Percentiles rank a stretch among this genome's conserved stretches.
phyloP scores from a whole-genome alignment of 2,113 vertebrate genomes.

The Symphodus melops region DNA sequence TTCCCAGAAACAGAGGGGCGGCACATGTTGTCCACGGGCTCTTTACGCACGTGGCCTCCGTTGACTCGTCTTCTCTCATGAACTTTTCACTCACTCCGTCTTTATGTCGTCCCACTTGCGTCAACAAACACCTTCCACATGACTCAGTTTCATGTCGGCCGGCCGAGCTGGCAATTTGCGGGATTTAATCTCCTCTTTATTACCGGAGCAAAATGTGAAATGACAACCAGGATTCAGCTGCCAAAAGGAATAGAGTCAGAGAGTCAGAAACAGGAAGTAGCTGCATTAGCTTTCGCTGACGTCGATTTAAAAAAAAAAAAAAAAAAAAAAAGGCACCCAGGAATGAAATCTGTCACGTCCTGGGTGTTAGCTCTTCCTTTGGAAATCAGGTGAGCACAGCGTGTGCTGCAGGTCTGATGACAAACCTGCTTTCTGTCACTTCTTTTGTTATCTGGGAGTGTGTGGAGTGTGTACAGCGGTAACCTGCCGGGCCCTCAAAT shows the following conservation, averaged over 20 bases:
- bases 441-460: conserved; percentile 5
- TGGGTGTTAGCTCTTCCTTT: background rate
- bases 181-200: conserved; percentile 1
- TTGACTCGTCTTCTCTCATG: conserved; percentile 11
- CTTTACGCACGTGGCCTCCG: background rate
- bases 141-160: conserved; percentile 28
- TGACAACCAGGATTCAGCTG: conserved; percentile 11
- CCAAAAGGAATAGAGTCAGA: background rate
- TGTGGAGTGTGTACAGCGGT: conserved; percentile 25
- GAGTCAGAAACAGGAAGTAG: background rate
- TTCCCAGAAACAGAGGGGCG: conserved; percentile 50
- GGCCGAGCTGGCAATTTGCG: background rate
- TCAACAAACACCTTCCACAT: conserved; percentile 15
- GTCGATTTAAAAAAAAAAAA: too few species aligned
- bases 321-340: conserved; percentile 16
- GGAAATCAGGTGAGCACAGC: conserved; percentile 13
- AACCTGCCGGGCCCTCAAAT: background rate
- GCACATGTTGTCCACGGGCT: conserved; percentile 28
- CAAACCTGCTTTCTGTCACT: conserved; percentile 9
- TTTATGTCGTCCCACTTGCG: background rate
- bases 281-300: background rate
- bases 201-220: background rate
- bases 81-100: background rate
- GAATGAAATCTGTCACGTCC: background rate
- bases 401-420: conserved; percentile 21